Base-by-base conservation (phyloP, 64 coral and sea anemone genomes). In the Stichodactyla mertensii region DNA sequence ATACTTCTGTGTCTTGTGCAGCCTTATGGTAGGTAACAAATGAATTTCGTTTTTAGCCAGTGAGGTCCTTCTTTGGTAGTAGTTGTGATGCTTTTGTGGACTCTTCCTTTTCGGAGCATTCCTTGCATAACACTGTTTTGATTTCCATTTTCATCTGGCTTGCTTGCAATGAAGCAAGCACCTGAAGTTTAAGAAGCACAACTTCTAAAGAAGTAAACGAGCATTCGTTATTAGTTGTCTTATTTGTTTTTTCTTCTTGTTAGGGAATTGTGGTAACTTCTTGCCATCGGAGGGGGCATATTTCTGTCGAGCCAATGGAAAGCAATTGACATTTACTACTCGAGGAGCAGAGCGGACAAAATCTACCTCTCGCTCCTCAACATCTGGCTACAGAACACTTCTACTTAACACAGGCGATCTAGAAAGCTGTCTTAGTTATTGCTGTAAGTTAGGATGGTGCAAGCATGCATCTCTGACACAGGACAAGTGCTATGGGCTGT, bases 401-500 rank as follows among this genome's bases (percentile, higher is more conserved):
- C 13, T 85, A 61, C 56, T 45, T 4, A 61, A 26, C 56, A 85
- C 55, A 61, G 27, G 51, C 22, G 56, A 64, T 61, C 10, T 85
- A 85, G 83, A 85, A 8, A 19, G 22, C 20, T 85, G 83, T 85
- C 83, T 85, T 61, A 16, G 83, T 13, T 85, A 55, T 24, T 92
- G 90, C 79, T 92, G 90, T 83, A n/a, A 26, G 5, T 71, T 87
- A 22, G 52, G 12, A 70, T 92, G 90, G 90, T 92, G 90, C 78
- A 82, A 87, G 6, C 85, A 87, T 71, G 90, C 85, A 23, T n/a
- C 79, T 18, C 45, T 92, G 27, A 78, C 20, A 36, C 60, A 61
- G 6, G 52, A 20, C 10, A 77, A 87, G 62, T 92, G 90, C 19
- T 87, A 87, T 86, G 85, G 85, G 1, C 2, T 27, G 15, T 55